Base-by-base conservation (phyloP, 2,888 invertebrate genomes). In the Oscheius onirici region DNA sequence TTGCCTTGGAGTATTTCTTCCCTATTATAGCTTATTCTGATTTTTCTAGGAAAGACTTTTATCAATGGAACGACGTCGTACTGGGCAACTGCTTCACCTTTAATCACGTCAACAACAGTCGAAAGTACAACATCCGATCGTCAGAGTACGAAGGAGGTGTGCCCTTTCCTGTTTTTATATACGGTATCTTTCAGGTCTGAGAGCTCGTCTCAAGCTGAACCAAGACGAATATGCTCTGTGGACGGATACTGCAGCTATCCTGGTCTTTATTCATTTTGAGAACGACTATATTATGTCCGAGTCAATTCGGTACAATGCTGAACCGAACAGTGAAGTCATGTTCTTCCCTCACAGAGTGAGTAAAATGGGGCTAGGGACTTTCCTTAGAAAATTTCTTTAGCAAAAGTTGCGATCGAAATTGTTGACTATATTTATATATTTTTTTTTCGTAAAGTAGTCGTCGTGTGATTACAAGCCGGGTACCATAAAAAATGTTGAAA, bases 31-130 rank as follows among this genome's bases (percentile, higher is more conserved):
- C 15, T n/a, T n/a, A 40, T 44, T 41, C 44, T 20, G 5, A 22
- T 20, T 66, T 57, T 72, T 71, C 68, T 46, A 76, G 75, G 28
- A 70, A 44, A 28, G 77, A 78, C 40, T 71, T 80, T 13, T 44
- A 68, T 3, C 63, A 71, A 44, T 80, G 79, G 80, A 78, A 82
- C 54, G 78, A 78, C 54, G 80, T 80, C 0, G 76, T 81, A 17
- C 57, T 80, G 52, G 83, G 83, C 1, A 80, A 80, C n/a, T 83
- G 83, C 46, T 83, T 80, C 63, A 80, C 83, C 1, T 81, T 81
- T 69, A 83, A 83, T 41, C 77, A 80, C 40, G 52, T 40, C 0
- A 69, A 78, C 22, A 52, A 55, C 1, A 70, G 71, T 11, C 61
- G 69, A 6, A 71, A 68, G 0, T 80, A 77, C 44, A 15, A 54